phyloP scores from a whole-genome alignment of 2,113 vertebrate genomes.

The Lophotis ruficrista region DNA sequence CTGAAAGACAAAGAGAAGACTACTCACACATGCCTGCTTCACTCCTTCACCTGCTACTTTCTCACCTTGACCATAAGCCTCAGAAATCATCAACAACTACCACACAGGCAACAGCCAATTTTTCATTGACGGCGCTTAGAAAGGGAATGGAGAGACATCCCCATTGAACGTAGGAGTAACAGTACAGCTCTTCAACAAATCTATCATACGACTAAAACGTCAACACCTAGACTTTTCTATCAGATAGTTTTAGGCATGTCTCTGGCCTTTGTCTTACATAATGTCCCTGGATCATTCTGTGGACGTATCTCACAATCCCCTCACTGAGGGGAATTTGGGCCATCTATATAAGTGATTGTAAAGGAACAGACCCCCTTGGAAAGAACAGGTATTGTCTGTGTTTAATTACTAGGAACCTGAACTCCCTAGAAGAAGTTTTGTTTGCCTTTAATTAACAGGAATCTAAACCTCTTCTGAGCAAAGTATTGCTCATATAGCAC shows the following conservation, averaged over 20 bases:
- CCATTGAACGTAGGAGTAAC: accelerated
- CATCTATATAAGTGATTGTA: background rate
- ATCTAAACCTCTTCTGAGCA: too few relatives aligned
- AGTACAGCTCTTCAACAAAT: background rate
- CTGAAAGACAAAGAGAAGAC: background rate
- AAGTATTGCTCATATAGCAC: too few relatives aligned
- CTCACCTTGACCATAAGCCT: background rate
- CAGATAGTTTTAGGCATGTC: background rate
- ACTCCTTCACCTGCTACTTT: background rate
- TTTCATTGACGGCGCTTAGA: background rate
- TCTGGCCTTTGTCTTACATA: background rate
- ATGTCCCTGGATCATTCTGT: background rate
- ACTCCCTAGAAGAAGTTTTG: too few relatives aligned
- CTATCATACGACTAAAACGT: background rate
- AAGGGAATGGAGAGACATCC: background rate
- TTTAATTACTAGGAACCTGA: too few relatives aligned
- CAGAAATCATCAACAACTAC: background rate
- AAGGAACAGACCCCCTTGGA: too few relatives aligned
- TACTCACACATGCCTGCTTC: background rate
- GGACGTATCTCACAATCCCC: background rate
- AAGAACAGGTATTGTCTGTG: too few relatives aligned
- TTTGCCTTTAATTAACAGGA: too few relatives aligned
- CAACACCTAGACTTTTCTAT: background rate
- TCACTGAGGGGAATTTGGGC: background rate
- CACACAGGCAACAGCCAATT: background rate